These are phyloP conservation scores for Diaprepes abbreviatus DNA, from an alignment of 2,888 invertebrate species.

Conservation along the genomic window DNA sequence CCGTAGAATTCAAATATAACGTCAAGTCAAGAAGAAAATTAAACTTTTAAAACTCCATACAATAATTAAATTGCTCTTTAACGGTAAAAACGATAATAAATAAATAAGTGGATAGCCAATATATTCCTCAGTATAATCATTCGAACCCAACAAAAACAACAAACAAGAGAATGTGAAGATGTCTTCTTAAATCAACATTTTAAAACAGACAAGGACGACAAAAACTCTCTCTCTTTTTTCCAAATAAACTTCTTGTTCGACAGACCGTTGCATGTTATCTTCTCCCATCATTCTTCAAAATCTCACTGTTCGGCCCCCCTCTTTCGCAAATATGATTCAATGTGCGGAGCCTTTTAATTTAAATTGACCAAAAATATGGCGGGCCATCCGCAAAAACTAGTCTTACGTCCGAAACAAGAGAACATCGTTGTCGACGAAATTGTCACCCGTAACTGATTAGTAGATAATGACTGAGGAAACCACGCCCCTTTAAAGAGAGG, in stretches of 20 bases:
- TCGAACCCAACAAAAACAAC: slow-evolving; percentile 7
- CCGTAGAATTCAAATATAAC: not conserved
- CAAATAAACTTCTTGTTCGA: slow-evolving; percentile 38
- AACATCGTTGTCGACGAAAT: slow-evolving; percentile 39
- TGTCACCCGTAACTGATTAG: slow-evolving; percentile 49
- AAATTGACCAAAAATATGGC: slow-evolving; percentile 61
- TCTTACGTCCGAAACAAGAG: slow-evolving; percentile 46
- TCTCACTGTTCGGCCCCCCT: slow-evolving; percentile 36
- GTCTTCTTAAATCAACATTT: slow-evolving; percentile 47
- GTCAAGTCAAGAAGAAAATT: not conserved
- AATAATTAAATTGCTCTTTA: slow-evolving; percentile 2
- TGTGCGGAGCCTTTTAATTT: slow-evolving; percentile 49
- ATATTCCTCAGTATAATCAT: not conserved
- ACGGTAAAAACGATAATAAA: not conserved
- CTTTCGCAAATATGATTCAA: slow-evolving; percentile 40
- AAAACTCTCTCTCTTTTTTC: slow-evolving; percentile 39
- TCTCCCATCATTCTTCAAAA: slow-evolving; percentile 49
- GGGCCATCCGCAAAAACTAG: slow-evolving; percentile 57
- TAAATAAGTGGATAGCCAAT: not conserved
- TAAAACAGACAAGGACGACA: slow-evolving; percentile 44
- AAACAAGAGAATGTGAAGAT: slow-evolving; percentile 37
- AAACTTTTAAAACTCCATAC: not conserved
- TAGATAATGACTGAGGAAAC: slow-evolving; percentile 46
- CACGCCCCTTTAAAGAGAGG: slow-evolving; percentile 36
- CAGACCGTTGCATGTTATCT: slow-evolving; percentile 38